phyloP scores from a whole-genome alignment of 2,797 vertebrate species.

The Pangasius macronema region DNA sequence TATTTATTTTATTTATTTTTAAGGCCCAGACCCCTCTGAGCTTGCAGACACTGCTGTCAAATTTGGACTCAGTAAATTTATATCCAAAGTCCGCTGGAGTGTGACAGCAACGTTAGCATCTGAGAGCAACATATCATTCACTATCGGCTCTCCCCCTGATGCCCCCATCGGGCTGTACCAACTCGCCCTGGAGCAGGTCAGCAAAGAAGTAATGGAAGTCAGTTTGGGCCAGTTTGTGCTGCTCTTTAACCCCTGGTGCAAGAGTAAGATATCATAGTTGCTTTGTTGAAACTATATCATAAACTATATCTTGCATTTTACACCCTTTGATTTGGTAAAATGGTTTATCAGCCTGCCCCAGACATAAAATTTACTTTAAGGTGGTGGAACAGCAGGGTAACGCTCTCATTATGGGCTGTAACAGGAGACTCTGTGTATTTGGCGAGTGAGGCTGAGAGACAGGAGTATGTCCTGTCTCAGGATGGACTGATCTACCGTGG shows the following conservation, averaged over 20 bases:
- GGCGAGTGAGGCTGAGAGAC: slow-evolving; percentile 68
- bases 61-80: slow-evolving; percentile 71
- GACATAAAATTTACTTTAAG: neutral
- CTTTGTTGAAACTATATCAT: neutral
- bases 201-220: slow-evolving; percentile 48
- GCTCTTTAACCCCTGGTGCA: slow-evolving; percentile 88
- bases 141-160: slow-evolving; percentile 73
- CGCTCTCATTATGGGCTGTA: neutral
- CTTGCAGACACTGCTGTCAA: slow-evolving; percentile 68
- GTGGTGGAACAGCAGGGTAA: slow-evolving; percentile 1
- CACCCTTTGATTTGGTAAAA: neutral
- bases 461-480: slow-evolving; percentile 83
- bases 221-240: slow-evolving; percentile 78
- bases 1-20: slow-evolving; percentile 21
- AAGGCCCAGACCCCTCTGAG: slow-evolving; percentile 73
- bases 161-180: slow-evolving; percentile 80
- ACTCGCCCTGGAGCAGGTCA: slow-evolving; percentile 72
- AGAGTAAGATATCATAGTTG: slow-evolving; percentile 66
- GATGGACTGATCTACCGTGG: slow-evolving; percentile 86
- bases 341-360: neutral
- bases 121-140: slow-evolving; percentile 67
- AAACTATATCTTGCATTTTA: neutral
- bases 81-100: slow-evolving; percentile 75
- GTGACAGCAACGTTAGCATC: slow-evolving; percentile 65
- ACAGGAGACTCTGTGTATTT: slow-evolving; percentile 85